Evolutionary conservation across 2,797 vertebrate species (phyloP).

Genomic region (Coilia nasus): DNA sequence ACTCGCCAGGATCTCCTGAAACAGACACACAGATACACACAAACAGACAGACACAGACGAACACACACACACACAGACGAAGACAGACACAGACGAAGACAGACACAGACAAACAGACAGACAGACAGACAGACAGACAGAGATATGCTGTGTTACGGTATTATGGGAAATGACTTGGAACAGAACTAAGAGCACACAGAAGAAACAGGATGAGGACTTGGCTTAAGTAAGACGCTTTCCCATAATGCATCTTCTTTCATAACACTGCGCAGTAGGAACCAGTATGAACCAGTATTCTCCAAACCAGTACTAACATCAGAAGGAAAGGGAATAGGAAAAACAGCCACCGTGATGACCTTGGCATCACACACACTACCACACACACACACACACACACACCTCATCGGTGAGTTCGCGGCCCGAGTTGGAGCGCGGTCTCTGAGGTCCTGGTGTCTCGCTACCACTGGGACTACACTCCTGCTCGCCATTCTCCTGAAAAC

Average conservation of each 20-base stretch:
- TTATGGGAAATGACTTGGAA: no score
- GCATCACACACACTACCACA: constrained; percentile 29
- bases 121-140: no score
- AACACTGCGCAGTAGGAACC: no score
- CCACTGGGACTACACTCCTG: constrained; percentile 67
- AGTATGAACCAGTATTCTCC: no score
- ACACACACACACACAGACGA: no score
- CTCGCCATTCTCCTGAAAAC: constrained; percentile 89
- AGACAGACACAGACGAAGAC: not conserved
- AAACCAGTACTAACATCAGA: not conserved
- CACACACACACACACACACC: constrained; percentile 66
- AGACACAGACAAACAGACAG: not conserved
- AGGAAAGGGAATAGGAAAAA: constrained; percentile 51
- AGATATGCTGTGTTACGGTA: no score
- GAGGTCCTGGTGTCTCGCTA: constrained; percentile 83
- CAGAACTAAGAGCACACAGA: no score
- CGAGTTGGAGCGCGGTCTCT: constrained; percentile 94
- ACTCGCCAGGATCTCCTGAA: constrained; percentile 97
- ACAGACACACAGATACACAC: not conserved
- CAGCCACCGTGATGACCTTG: constrained; percentile 96
- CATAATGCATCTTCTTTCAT: not conserved
- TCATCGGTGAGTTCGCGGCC: constrained; percentile 98
- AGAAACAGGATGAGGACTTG: no score
- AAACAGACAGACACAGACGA: not conserved
- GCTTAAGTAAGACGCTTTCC: not conserved